Conservation (phyloP, 2,797 vertebrate species). For the Chelmon rostratus region DNA sequence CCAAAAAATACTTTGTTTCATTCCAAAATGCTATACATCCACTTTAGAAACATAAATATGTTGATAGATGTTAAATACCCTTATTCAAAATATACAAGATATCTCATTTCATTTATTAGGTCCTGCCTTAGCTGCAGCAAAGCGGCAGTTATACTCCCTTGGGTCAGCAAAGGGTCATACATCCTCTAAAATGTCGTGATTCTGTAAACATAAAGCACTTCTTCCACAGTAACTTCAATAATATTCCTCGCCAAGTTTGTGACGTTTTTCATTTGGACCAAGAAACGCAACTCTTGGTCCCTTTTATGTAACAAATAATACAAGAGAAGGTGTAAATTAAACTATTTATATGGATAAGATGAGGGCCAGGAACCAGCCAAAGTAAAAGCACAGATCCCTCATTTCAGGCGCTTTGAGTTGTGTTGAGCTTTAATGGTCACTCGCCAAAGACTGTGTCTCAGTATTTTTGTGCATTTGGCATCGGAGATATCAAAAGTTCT, state of each 20-base stretch:
- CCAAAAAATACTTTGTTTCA: slow-evolving; percentile 75
- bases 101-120: slow-evolving; percentile 61
- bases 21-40: slow-evolving; percentile 74
- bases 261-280: slow-evolving; percentile 47
- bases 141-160: slow-evolving; percentile 41
- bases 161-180: slow-evolving; percentile 56
- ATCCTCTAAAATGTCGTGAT: slow-evolving; percentile 50
- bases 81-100: slow-evolving; percentile 76
- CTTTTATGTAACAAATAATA: slow-evolving; percentile 46
- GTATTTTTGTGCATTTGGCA: slow-evolving; percentile 58
- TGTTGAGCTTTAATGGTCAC: slow-evolving; percentile 26
- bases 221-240: slow-evolving; percentile 42
- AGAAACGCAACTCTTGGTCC: slow-evolving; percentile 33
- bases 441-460: slow-evolving; percentile 27
- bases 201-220: slow-evolving; percentile 68
- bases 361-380: slow-evolving; percentile 28
- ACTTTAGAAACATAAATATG: slow-evolving; percentile 77
- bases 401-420: slow-evolving; percentile 28
- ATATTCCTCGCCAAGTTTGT: slow-evolving; percentile 39
- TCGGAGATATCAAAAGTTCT: slow-evolving; percentile 49
- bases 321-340: slow-evolving; percentile 42
- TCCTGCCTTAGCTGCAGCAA: slow-evolving; percentile 64
- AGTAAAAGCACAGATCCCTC: slow-evolving; percentile 33
- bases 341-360: slow-evolving; percentile 41
- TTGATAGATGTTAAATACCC: slow-evolving; percentile 57